These are phyloP conservation scores for Pteria penguin DNA, from an alignment of 2,888 invertebrate genomes.

Conservation along the genomic window DNA sequence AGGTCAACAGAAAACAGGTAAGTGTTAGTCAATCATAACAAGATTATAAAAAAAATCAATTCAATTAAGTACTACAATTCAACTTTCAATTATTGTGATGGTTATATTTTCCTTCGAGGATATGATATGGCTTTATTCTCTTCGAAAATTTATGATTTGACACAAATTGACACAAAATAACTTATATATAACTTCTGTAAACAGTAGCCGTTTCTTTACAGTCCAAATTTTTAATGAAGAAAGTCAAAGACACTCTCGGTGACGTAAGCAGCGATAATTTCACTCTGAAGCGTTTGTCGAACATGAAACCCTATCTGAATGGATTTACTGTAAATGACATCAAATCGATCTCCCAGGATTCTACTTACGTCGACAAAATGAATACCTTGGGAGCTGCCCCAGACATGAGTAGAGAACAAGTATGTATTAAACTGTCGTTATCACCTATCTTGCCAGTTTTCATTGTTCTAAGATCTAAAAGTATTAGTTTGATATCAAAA, in stretches of 20 bases:
- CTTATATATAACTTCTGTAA: background rate
- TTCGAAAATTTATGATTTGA: too few species aligned
- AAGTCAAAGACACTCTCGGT: slow-evolving; percentile 39
- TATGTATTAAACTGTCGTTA: too few species aligned
- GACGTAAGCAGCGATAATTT: slow-evolving; percentile 49
- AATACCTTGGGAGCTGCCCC: slow-evolving; percentile 29
- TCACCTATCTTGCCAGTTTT: too few species aligned
- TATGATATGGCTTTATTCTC: too few species aligned
- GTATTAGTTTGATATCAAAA: too few species aligned
- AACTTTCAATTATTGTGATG: too few species aligned
- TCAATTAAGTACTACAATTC: too few species aligned
- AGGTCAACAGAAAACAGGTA: slow-evolving; percentile 36
- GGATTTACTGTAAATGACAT: slow-evolving; percentile 46
- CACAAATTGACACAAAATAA: background rate
- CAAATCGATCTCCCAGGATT: slow-evolving; percentile 37
- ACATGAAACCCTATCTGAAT: slow-evolving; percentile 47
- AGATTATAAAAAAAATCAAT: too few species aligned
- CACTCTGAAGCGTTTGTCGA: slow-evolving; percentile 46
- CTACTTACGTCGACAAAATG: slow-evolving; percentile 28
- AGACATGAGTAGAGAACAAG: slow-evolving; percentile 30
- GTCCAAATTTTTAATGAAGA: slow-evolving; percentile 45
- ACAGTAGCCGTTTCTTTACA: background rate
- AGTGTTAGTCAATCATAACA: too few species aligned
- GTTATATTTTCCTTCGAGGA: too few species aligned
- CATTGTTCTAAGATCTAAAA: too few species aligned